These are phyloP conservation scores for Apodemus agrarius DNA, from an alignment of 2,797 vertebrate genomes.

Conservation along the genomic window DNA sequence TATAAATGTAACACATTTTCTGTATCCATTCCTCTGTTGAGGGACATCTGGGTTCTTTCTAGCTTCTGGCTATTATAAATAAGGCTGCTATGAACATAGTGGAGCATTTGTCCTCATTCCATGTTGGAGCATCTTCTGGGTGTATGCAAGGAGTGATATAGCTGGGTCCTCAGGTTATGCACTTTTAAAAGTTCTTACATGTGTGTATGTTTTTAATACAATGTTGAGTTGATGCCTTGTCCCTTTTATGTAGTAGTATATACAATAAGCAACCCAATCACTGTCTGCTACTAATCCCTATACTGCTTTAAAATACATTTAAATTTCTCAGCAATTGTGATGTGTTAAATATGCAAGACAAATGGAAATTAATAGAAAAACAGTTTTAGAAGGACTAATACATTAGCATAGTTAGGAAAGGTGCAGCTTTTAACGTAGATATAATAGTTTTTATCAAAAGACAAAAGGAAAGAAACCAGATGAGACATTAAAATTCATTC, in stretches of 20 bases:
- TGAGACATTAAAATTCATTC: not conserved
- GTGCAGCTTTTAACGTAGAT: not conserved
- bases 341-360: not conserved
- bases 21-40: no score
- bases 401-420: not conserved
- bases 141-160: no score
- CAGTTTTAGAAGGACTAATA: not conserved
- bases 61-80: no score
- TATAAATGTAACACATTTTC: no score
- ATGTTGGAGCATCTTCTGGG: no score
- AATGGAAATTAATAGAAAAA: slow-evolving; percentile 30
- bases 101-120: no score
- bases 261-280: not conserved
- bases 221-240: not conserved
- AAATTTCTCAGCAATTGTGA: not conserved
- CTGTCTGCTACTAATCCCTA: not conserved
- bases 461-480: not conserved
- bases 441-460: not conserved
- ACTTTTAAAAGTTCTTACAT: not conserved
- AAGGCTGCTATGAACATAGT: no score
- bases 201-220: not conserved
- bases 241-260: not conserved
- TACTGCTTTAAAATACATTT: slow-evolving; percentile 14
- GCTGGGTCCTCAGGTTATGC: not conserved
- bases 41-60: no score